phyloP scores from a whole-genome alignment of 2,888 invertebrate genomes.

The Argynnis bischoffii region DNA sequence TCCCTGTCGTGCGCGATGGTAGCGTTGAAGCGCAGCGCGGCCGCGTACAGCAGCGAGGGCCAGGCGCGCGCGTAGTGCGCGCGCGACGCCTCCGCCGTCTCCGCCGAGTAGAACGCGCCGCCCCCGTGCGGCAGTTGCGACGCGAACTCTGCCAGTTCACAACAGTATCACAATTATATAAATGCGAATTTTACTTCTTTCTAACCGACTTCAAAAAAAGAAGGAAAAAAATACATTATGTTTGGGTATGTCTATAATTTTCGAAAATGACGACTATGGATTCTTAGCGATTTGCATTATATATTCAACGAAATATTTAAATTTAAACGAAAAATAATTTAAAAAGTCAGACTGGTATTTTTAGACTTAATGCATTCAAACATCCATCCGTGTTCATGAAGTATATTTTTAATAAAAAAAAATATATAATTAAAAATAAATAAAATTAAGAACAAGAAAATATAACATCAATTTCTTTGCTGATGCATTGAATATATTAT shows the following conservation, averaged over 20 bases:
- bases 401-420: no score
- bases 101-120: constrained; percentile 98
- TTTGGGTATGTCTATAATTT: no score
- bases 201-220: not conserved
- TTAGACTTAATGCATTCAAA: not conserved
- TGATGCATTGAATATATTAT: not conserved
- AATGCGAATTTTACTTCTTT: not conserved
- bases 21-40: constrained; percentile 86
- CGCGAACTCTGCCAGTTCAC: constrained; percentile 87
- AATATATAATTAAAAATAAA: no score
- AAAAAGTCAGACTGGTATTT: no score
- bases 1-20: constrained; percentile 20
- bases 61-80: constrained; percentile 95
- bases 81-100: constrained; percentile 96
- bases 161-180: no score
- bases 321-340: no score
- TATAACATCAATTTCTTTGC: not conserved
- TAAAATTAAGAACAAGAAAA: no score
- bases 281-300: no score
- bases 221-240: no score
- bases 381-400: no score
- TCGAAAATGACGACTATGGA: no score
- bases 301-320: no score
- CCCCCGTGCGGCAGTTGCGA: constrained; percentile 97
- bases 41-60: constrained; percentile 97